Evolutionary conservation across 1,140 invertebrate species (phyloP).

Genomic region (Sitodiplosis mosellana): DNA sequence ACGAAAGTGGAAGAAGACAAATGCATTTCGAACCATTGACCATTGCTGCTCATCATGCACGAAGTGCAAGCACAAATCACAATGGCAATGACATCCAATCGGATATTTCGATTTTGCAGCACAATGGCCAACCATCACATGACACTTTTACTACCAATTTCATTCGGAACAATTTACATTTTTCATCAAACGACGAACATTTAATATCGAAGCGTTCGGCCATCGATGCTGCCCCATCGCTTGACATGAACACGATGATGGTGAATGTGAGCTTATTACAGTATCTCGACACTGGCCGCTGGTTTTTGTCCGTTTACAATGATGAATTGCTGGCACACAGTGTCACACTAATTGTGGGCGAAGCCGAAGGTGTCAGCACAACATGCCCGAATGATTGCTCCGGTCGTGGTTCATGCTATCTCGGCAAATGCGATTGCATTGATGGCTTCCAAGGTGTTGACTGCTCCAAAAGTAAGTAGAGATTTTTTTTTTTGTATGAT

Average conservation of each 20-base stretch:
- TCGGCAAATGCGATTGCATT: constrained; percentile 89
- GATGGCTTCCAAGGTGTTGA: constrained; percentile 82
- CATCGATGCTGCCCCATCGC: constrained; percentile 23
- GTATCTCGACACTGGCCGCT: constrained; percentile 78
- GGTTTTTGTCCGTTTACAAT: constrained; percentile 93
- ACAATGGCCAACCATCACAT: too few relatives aligned
- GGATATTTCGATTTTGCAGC: background rate
- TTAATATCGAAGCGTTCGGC: constrained; percentile 36
- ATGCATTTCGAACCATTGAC: background rate
- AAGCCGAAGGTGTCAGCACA: constrained; percentile 70
- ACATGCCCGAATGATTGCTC: constrained; percentile 89
- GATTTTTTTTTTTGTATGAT: background rate
- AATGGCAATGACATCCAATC: background rate
- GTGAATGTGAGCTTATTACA: constrained; percentile 71
- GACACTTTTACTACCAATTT: background rate
- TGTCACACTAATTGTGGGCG: constrained; percentile 59
- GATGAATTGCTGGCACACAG: constrained; percentile 72
- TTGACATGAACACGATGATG: constrained; percentile 44
- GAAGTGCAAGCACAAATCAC: background rate
- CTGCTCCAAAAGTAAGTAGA: constrained; percentile 74
- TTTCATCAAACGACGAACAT: constrained; percentile 25
- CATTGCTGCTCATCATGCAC: background rate
- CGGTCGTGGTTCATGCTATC: constrained; percentile 82
- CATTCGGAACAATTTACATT: background rate
- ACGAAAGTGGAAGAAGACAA: background rate